These are phyloP conservation scores for Dicyrtomina minuta DNA, from an alignment of 2,888 invertebrate species.

Conservation along the genomic window DNA sequence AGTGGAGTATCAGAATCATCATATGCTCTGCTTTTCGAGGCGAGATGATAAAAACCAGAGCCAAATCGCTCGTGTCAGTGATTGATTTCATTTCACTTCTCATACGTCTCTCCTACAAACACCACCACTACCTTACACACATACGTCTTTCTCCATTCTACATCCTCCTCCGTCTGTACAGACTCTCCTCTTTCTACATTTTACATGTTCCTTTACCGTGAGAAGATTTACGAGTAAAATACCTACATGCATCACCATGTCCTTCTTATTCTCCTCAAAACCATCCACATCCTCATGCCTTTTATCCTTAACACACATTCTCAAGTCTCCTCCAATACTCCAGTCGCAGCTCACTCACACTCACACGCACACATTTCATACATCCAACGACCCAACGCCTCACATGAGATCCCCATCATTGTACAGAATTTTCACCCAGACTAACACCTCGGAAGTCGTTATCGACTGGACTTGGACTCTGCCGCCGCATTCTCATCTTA, in stretches of 20 bases:
- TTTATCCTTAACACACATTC: no score
- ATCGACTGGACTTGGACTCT: not conserved
- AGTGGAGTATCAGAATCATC: no score
- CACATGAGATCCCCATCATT: no score
- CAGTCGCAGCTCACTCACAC: no score
- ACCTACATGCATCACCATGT: conserved; percentile 22
- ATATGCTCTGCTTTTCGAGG: not conserved
- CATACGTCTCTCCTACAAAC: not conserved
- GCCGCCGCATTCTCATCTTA: no score
- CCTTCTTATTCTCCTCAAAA: conserved; percentile 8
- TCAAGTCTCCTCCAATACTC: no score
- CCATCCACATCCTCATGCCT: not conserved
- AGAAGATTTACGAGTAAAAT: conserved; percentile 31
- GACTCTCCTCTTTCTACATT: not conserved
- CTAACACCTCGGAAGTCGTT: conserved; percentile 9
- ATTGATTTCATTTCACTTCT: conserved; percentile 42
- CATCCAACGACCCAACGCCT: not conserved
- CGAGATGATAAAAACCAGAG: conserved; percentile 33
- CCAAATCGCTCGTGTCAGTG: conserved; percentile 48
- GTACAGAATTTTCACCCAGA: conserved; percentile 14
- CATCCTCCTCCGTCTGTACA: not conserved
- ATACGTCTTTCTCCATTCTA: not conserved
- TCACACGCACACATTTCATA: conserved; percentile 6
- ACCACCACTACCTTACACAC: no score
- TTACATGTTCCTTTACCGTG: conserved; percentile 16